Evolutionary conservation across 2,113 vertebrate species (phyloP), one percentile per base, ranked within the genome.

Genomic region (Heloderma charlesbogerti): DNA sequence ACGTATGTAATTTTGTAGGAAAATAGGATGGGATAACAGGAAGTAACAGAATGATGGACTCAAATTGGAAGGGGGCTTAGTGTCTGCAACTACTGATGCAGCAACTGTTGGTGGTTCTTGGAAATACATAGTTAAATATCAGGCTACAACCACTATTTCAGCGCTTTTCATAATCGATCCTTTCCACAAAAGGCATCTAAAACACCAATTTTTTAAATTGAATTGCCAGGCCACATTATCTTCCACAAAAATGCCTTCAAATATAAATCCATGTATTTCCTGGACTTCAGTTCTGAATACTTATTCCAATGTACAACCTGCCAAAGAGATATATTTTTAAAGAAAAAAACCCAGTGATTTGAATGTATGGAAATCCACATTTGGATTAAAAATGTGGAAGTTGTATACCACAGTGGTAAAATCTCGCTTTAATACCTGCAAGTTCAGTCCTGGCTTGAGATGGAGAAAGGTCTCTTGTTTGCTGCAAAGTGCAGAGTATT

Each of bases 381-480:
- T n/a, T n/a, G 57, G 75, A 45, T 40, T 25, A 29, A n/a, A 67
- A 25, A 80, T 37, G 10, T 82, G 45, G 25, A 84, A 84, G 66
- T 18, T n/a, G 37, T 9, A 34, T 60, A 74, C 34, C 5, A 31
- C 27, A 77, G 40, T 82, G 78, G 22, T 79, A 63, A 48, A 75
- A 29, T 31, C 15, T 57, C 66, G 40, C 2, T 85, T 78, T 29
- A 78, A 80, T 90, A 43, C 34, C 63, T 40, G 31, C 25, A 57
- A 80, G 48, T 83, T 63, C 37, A 87, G 15, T 82, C 75, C 13
- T 86, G 34, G 66, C 84, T 69, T 92, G 40, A 51, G 86, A 86
- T n/a, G 16, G 67, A 75, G 75, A 54, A 43, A 86, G 34, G 66
- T 66, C 37, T 51, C 85, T 84, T 92, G 63, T 91, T 79, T 92